Evolutionary conservation across 2,797 vertebrate genomes (phyloP), one percentile per base, ranked within the genome.

Genomic region (Enteromius trimaculatus): DNA sequence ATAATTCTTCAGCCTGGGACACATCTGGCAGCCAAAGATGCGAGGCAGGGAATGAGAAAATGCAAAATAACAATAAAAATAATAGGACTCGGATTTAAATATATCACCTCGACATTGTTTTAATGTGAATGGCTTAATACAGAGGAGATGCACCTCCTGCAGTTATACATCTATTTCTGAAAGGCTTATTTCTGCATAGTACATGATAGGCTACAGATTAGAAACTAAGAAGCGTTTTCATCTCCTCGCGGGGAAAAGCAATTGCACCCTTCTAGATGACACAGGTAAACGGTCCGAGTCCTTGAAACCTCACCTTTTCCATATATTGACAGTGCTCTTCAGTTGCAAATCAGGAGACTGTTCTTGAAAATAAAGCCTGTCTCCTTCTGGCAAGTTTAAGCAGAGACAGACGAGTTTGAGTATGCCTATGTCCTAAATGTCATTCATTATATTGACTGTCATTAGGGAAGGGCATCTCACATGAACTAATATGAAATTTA

Each of bases 11-110:
- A 96, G 95, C 94, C 97, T 97, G 96, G 97, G 97, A 97, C 97
- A 99, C 97, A 99, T 99, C 98, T 99, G 97, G 97, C 97, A 97
- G 96, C 96, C 97, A 97, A 99, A 97, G 96, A 99, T 97, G 97
- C 95, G 95, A 95, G 95, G 96, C 96, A 95, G 94, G 95, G 96
- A 95, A 97, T 96, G 95, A 96, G 95, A 96, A 98, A 97, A 98
- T 96, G 94, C 95, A 95, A 97, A 97, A 98, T 98, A 97, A 97
- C 96, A 96, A 95, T 96, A 96, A 95, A 96, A 97, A 96, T 95
- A 96, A 96, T 95, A 89, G 92, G 95, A 94, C 92, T 92, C 91
- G 93, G 93, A 94, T 95, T 95, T 94, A 95, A 95, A 95, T 95
- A 92, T 90, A 95, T 95, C 95, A 94, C 92, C 90, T 89, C 82